phyloP scores from a whole-genome alignment of 2,113 vertebrate species.

The Macaca mulatta region DNA sequence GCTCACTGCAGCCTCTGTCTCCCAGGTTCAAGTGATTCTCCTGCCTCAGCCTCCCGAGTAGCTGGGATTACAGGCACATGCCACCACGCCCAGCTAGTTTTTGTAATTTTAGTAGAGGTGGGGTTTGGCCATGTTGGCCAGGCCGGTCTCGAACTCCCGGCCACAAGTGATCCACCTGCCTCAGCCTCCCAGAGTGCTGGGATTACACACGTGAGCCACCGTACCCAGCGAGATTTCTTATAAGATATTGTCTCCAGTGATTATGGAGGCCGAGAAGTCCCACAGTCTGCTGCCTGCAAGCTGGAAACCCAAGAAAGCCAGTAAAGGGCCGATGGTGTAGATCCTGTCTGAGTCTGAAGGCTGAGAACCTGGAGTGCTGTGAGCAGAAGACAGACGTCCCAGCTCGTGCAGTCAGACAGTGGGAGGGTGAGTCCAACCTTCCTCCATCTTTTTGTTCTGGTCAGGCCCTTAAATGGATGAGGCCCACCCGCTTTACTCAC shows the following conservation, averaged over 20 bases:
- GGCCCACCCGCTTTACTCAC: neutral
- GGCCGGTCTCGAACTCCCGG: no score
- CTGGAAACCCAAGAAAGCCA: neutral
- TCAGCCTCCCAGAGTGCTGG: no score
- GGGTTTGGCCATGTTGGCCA: no score
- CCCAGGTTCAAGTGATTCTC: no score
- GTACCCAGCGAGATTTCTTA: neutral
- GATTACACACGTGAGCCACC: no score
- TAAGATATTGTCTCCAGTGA: neutral
- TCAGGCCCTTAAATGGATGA: neutral
- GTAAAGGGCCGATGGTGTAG: neutral
- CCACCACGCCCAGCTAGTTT: no score
- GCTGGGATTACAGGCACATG: no score
- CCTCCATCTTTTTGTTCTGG: neutral
- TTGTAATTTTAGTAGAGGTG: no score
- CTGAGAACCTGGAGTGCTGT: neutral
- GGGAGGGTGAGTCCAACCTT: neutral
- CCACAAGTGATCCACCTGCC: no score
- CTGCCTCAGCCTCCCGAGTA: no score
- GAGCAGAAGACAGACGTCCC: neutral
- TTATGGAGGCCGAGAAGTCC: neutral
- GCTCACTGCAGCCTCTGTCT: no score
- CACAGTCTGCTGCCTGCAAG: neutral
- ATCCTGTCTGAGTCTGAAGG: neutral
- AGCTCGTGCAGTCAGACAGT: neutral